Evolutionary conservation across 2,888 invertebrate species (phyloP), one percentile per base, ranked within the genome.

Genomic region (Erpobdella octoculata): DNA sequence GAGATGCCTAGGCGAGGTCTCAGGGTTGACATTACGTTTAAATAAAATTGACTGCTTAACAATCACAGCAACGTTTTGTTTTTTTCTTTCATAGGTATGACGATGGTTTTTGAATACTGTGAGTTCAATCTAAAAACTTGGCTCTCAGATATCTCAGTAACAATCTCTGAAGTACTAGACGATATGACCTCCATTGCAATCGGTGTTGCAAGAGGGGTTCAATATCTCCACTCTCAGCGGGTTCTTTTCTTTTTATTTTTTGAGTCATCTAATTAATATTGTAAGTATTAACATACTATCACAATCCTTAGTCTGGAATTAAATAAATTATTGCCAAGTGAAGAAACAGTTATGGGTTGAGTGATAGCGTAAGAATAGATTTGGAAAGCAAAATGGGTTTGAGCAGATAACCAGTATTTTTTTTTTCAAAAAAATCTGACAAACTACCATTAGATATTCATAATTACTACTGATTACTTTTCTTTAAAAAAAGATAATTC

Each of bases 171-270:
- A 12, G 66, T 71, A 28, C 25, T 64, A 31, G 73, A 73, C 59
- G 65, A 66, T 25, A 73, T 73, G 61, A 15, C 58, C 25, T 66
- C 33, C 31, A 70, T 71, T 25, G 33, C 71, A n/a, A 9, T 68
- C 6, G 41, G 71, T 65, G 46, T 73, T 36, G 66, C 73, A 66
- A 71, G 67, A 37, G 73, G 73, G 6, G 65, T 73, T 58, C 35
- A 66, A 59, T 61, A 73, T 71, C 73, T 73, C 2, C 73, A 73
- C 61, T n/a, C n/a, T n/a, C n/a, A n/a, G n/a, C n/a, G n/a, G n/a
- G n/a, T n/a, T n/a, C n/a, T n/a, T n/a, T n/a, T n/a, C n/a, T n/a
- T n/a, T n/a, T n/a, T n/a, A n/a, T n/a, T n/a, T n/a, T n/a, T n/a
- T n/a, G n/a, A n/a, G n/a, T n/a, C n/a, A n/a, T n/a, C n/a, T n/a